Base-by-base conservation (phyloP, 2,888 invertebrate genomes). In the Melolontha melolontha region DNA sequence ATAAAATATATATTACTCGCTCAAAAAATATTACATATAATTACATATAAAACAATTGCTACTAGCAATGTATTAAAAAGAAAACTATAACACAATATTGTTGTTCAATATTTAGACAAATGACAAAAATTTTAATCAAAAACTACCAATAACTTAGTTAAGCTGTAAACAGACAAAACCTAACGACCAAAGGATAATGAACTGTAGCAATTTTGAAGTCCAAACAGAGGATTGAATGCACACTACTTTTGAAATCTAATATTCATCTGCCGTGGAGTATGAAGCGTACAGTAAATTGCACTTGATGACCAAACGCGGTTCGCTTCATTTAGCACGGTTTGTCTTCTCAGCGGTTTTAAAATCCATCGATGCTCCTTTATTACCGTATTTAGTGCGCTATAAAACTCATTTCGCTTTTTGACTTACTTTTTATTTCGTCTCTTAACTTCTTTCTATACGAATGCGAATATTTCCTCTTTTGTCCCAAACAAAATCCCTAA, bases 281-380 rank as follows among this genome's bases (percentile, higher is more conserved):
- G 64, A 71, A 70, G 65, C 65, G 11, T 51, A 69, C 71, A 71
- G 67, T 72, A 73, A 68, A 73, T 71, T 72, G 71, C 74, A 70
- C 72, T 74, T 72, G 73, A 75, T 74, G 74, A 71, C 74, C 71
- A 72, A 75, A 75, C 71, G 73, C 67, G 68, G 70, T 54, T 67
- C 70, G 71, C 70, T 71, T 73, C 72, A 73, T 73, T 73, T 73
- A 66, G 70, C 67, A 69, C 69, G 66, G 68, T 71, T 72, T 73
- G 71, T 72, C 74, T 72, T 70, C 72, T 75, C 73, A 73, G 74
- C 74, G 69, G 71, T 71, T 74, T 74, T 73, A 72, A 72, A 73
- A 66, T 69, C 69, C 69, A 39, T 66, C 65, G 65, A 57, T 68
- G 64, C 49, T 62, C 52, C 66, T 67, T 67, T 67, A 62, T 62